These are phyloP conservation scores for Prunella himalayana DNA, from an alignment of 2,113 vertebrate genomes.

Conservation along the genomic window DNA sequence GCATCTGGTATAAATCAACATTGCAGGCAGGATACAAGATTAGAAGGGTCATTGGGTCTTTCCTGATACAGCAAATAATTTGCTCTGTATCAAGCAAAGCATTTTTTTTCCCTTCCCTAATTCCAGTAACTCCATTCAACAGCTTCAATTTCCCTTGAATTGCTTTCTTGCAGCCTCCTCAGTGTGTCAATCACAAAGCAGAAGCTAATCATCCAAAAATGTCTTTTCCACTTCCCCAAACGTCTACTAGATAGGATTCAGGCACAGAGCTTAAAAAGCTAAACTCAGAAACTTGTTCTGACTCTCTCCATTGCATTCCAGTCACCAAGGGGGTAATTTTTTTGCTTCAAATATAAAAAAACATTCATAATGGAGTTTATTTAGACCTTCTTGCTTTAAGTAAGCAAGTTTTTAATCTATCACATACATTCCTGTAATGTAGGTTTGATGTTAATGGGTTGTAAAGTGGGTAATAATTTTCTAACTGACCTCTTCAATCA, in stretches of 20 bases:
- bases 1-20: slow-evolving; percentile 46
- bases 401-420: slow-evolving; percentile 77
- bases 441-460: slow-evolving; percentile 76
- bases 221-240: slow-evolving; percentile 7
- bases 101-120: background rate
- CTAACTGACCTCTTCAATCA: slow-evolving; percentile 76
- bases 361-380: slow-evolving; percentile 62
- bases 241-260: background rate
- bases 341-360: slow-evolving; percentile 52
- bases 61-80: slow-evolving; percentile 33
- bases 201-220: slow-evolving; percentile 27
- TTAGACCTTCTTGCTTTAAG: slow-evolving; percentile 69
- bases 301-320: background rate
- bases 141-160: slow-evolving; percentile 20
- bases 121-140: slow-evolving; percentile 45
- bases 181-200: slow-evolving; percentile 36
- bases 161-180: slow-evolving; percentile 2
- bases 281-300: slow-evolving; percentile 37
- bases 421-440: slow-evolving; percentile 71
- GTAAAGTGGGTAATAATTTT: slow-evolving; percentile 80
- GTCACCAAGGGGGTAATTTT: slow-evolving; percentile 44
- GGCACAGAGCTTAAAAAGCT: slow-evolving; percentile 19
- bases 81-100: background rate
- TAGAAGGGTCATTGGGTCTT: slow-evolving; percentile 51
- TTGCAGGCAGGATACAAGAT: slow-evolving; percentile 19